Percentiles rank a stretch among this genome's conserved stretches.
Evolutionary conservation across 2,797 vertebrate genomes (phyloP).

Genomic region (Adelosebastes latens): DNA sequence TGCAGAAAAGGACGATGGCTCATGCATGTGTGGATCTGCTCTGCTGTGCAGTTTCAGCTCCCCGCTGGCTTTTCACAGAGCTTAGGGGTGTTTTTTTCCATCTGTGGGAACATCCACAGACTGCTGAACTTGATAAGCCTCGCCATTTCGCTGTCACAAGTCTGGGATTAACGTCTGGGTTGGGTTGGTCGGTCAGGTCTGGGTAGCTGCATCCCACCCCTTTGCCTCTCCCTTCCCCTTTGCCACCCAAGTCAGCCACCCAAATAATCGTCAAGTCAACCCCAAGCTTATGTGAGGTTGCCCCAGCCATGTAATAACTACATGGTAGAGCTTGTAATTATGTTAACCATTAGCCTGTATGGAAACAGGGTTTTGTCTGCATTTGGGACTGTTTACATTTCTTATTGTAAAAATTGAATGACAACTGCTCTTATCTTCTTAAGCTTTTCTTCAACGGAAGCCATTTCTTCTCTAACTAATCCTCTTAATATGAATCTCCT

Average conservation of each 20-base stretch:
- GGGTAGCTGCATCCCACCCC: constrained; percentile 40
- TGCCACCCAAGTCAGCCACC: constrained; percentile 61
- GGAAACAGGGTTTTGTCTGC: constrained; percentile 44
- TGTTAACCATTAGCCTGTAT: constrained; percentile 35
- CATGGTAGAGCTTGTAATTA: constrained; percentile 60
- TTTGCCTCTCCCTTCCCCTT: constrained; percentile 39
- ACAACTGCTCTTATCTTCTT: not conserved
- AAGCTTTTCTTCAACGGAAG: not conserved
- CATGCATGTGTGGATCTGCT: constrained; percentile 19
- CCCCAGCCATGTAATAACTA: constrained; percentile 45
- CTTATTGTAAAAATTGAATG: not conserved
- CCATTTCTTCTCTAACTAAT: not conserved
- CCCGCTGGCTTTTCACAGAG: not conserved
- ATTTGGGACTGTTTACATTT: constrained; percentile 21
- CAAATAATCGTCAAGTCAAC: constrained; percentile 57
- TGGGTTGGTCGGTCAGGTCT: constrained; percentile 29
- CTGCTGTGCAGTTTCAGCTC: constrained; percentile 8
- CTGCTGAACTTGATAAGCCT: constrained; percentile 58
- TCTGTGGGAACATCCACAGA: constrained; percentile 34
- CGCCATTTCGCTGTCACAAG: constrained; percentile 49
- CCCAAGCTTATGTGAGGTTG: constrained; percentile 60
- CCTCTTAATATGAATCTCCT: not conserved
- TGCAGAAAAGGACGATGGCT: not conserved
- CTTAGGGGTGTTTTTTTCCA: constrained; percentile 11
- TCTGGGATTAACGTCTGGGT: constrained; percentile 60